Percentiles rank a stretch among this genome's conserved stretches.
These are phyloP conservation scores for Parnassius glacialis DNA, from an alignment of 2,888 invertebrate genomes.

Conservation along the genomic window DNA sequence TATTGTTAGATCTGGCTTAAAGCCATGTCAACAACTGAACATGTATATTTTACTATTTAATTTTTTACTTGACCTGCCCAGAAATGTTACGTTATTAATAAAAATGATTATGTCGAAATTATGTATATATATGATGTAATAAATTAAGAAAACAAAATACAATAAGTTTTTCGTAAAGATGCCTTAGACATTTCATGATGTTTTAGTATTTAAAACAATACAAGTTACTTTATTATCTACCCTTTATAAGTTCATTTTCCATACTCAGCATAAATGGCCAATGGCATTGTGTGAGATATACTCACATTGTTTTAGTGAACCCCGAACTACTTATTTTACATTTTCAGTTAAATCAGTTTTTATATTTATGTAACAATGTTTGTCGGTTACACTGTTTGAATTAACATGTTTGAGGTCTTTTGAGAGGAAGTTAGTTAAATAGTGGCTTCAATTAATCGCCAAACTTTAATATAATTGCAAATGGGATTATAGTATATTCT, in stretches of 20 bases:
- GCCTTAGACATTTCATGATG: constrained; percentile 74
- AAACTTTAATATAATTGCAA: constrained; percentile 57
- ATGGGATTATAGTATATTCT: constrained; percentile 70
- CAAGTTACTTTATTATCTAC: constrained; percentile 32
- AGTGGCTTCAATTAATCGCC: constrained; percentile 66
- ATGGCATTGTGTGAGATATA: constrained; percentile 28
- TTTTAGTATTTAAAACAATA: constrained; percentile 49
- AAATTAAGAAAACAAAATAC: constrained; percentile 73
- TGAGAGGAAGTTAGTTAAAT: constrained; percentile 61
- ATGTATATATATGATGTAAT: constrained; percentile 79
- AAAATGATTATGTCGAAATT: constrained; percentile 73
- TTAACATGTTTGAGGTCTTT: constrained; percentile 69
- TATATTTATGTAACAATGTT: constrained; percentile 60
- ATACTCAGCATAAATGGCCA: constrained; percentile 26
- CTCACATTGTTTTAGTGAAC: constrained; percentile 2
- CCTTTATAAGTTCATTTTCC: constrained; percentile 52
- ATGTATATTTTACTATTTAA: constrained; percentile 56
- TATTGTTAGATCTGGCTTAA: constrained; percentile 57
- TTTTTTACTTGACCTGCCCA: constrained; percentile 66
- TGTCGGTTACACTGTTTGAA: constrained; percentile 66
- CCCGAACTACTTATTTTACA: neutral
- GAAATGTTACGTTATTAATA: constrained; percentile 70
- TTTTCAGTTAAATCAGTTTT: constrained; percentile 19
- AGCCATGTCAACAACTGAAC: constrained; percentile 45
- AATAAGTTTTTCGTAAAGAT: constrained; percentile 75